Conservation (phyloP, 2,113 vertebrate genomes). For the Lipotes vexillifer region DNA sequence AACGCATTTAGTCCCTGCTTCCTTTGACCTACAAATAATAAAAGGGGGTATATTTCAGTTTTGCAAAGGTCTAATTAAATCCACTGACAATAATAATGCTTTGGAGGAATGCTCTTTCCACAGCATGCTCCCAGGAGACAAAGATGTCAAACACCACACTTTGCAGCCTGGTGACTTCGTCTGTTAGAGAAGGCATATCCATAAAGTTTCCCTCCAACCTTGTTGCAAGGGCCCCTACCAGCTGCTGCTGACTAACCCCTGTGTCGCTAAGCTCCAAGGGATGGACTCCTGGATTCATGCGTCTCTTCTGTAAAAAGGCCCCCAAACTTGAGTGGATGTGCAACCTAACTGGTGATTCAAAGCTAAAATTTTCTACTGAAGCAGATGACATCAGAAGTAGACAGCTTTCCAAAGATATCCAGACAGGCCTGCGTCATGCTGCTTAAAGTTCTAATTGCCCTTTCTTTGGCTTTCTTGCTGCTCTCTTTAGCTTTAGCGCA, state of each 20-base stretch:
- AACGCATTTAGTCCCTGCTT: background rate
- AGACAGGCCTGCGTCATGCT: background rate
- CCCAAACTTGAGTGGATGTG: background rate
- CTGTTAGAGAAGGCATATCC: background rate
- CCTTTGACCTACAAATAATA: background rate
- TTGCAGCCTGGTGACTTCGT: background rate
- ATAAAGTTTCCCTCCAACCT: background rate
- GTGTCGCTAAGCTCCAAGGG: background rate
- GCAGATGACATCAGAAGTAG: background rate
- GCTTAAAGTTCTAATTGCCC: background rate
- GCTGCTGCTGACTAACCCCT: background rate
- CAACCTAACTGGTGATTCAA: background rate
- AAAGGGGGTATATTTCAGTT: background rate
- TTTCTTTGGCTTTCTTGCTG: background rate
- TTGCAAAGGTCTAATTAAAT: background rate
- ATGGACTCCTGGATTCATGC: background rate
- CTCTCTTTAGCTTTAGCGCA: background rate
- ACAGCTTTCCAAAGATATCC: background rate
- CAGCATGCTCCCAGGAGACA: background rate
- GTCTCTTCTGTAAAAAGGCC: background rate
- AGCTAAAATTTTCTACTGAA: background rate
- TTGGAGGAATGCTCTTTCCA: background rate
- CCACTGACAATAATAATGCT: background rate
- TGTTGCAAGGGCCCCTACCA: background rate
- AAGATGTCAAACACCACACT: background rate